These are phyloP conservation scores for Sarotherodon lohbergeri DNA, from an alignment of 2,113 vertebrate species.

Conservation along the genomic window DNA sequence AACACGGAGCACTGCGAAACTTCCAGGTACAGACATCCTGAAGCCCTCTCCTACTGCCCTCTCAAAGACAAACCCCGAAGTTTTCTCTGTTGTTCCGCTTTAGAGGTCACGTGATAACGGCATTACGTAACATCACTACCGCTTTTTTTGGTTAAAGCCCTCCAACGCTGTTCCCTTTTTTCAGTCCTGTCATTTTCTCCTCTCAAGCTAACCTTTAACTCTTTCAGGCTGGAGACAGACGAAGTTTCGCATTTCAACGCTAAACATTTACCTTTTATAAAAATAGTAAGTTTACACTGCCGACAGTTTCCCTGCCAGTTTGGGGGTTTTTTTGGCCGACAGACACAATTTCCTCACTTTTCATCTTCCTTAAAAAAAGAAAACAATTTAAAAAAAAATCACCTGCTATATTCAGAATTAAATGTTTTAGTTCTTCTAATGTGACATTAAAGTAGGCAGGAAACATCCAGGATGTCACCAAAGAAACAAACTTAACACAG, in stretches of 20 bases:
- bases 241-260: background rate
- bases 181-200: background rate
- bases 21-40: background rate
- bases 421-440: background rate
- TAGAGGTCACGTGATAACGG: conserved; percentile 1
- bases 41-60: accelerated
- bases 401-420: background rate
- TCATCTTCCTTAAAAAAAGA: background rate
- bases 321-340: accelerated
- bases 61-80: background rate
- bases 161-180: background rate
- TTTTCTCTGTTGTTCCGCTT: background rate
- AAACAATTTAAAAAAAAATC: background rate
- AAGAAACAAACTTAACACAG: background rate
- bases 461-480: background rate
- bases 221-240: background rate
- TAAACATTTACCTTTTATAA: background rate
- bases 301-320: background rate
- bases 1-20: background rate
- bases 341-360: background rate
- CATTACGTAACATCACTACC: background rate
- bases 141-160: background rate
- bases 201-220: background rate
- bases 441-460: background rate
- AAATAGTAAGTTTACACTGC: background rate